These are phyloP conservation scores for Spheniscus mendiculus DNA, from an alignment of 2,113 vertebrate species.

Conservation along the genomic window DNA sequence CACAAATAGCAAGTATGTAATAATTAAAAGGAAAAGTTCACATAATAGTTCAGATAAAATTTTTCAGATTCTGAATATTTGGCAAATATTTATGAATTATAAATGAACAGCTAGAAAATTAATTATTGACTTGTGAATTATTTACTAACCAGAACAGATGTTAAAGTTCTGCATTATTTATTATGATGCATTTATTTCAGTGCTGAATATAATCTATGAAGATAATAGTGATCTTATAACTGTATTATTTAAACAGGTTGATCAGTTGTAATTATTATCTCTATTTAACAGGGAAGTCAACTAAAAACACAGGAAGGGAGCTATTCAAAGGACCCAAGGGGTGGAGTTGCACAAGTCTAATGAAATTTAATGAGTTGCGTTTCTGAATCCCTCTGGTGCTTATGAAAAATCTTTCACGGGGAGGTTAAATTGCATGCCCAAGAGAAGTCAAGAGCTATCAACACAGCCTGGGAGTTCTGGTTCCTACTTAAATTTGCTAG, in stretches of 20 bases:
- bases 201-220: conserved; percentile 44
- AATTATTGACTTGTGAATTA: conserved; percentile 69
- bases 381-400: conserved; percentile 20
- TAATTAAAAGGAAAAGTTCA: conserved; percentile 41
- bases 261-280: conserved; percentile 49
- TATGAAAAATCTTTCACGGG: background rate
- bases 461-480: background rate
- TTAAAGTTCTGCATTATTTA: conserved; percentile 66
- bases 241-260: conserved; percentile 47
- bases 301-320: background rate
- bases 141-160: conserved; percentile 61
- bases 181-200: conserved; percentile 53
- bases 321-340: background rate
- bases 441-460: background rate
- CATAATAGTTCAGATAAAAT: conserved; percentile 21
- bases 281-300: conserved; percentile 13
- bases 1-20: conserved; percentile 15
- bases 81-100: conserved; percentile 68
- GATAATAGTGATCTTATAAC: conserved; percentile 55
- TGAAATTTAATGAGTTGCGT: conserved; percentile 30
- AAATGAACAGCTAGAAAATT: conserved; percentile 61
- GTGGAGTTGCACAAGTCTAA: background rate
- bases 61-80: conserved; percentile 50
- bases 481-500: background rate
- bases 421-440: conserved; percentile 22